Conservation (phyloP, 2,888 invertebrate species). For the Nezara viridula region DNA sequence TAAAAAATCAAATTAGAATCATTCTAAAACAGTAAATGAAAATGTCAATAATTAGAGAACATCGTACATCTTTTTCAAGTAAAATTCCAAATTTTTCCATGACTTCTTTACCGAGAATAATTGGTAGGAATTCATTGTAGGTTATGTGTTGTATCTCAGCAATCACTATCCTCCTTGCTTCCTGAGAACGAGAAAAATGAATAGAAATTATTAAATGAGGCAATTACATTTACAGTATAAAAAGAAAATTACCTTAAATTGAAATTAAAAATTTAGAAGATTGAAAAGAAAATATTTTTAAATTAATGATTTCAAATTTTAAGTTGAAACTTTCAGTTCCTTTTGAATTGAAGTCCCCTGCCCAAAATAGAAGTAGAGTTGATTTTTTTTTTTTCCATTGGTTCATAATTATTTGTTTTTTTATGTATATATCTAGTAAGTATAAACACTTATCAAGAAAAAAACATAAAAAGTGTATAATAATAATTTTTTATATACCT, state of each 20-base stretch:
- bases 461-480: too few relatives aligned
- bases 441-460: too few relatives aligned
- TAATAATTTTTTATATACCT: too few relatives aligned
- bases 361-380: too few relatives aligned
- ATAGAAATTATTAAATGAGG: neutral
- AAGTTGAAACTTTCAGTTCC: too few relatives aligned
- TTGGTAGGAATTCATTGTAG: slow-evolving; percentile 91
- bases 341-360: too few relatives aligned
- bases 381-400: too few relatives aligned
- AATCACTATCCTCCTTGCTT: slow-evolving; percentile 86
- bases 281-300: too few relatives aligned
- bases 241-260: neutral
- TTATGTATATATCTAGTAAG: too few relatives aligned
- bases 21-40: neutral
- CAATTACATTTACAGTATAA: neutral
- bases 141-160: slow-evolving; percentile 92
- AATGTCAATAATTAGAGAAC: neutral
- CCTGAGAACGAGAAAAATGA: slow-evolving; percentile 69
- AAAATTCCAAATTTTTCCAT: slow-evolving; percentile 92
- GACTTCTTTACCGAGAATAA: slow-evolving; percentile 89
- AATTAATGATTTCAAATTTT: too few relatives aligned
- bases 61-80: slow-evolving; percentile 77
- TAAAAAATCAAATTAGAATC: neutral
- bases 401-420: too few relatives aligned
- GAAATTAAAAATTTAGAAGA: too few relatives aligned